phyloP scores from a whole-genome alignment of 2,113 vertebrate genomes.

The Platysteira castanea region DNA sequence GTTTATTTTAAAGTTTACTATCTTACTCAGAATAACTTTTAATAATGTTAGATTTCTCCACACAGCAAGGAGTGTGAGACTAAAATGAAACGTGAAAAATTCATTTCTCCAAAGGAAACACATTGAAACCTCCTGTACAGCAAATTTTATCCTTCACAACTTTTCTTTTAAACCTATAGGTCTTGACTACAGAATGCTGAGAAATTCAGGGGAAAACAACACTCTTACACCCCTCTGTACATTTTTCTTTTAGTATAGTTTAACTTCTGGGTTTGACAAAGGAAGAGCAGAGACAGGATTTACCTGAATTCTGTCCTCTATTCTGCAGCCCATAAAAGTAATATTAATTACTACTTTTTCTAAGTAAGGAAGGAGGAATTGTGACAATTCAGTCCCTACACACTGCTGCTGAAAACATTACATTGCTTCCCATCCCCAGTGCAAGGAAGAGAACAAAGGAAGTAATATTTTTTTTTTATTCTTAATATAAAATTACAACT shows the following conservation, averaged over 20 bases:
- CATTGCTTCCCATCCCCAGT: accelerated
- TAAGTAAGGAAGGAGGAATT: background rate
- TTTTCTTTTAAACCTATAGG: background rate
- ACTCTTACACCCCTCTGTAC: accelerated
- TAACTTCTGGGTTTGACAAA: background rate
- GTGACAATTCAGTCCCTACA: background rate
- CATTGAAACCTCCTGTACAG: background rate
- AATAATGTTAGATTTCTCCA: background rate
- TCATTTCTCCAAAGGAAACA: background rate
- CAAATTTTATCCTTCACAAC: background rate
- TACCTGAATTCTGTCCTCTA: background rate
- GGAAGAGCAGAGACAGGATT: background rate
- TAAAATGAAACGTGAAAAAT: background rate
- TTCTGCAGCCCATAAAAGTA: background rate
- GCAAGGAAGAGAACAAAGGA: background rate
- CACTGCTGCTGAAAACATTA: background rate
- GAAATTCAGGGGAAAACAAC: background rate
- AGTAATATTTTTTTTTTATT: background rate
- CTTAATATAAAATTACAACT: background rate
- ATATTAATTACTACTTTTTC: background rate
- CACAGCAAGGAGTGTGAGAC: background rate
- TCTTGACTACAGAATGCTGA: background rate
- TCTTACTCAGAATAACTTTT: background rate
- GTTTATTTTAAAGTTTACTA: background rate
- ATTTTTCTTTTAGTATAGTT: background rate